Evolutionary conservation across 2,797 vertebrate species (phyloP).

Genomic region (Pipistrellus pygmaeus): DNA sequence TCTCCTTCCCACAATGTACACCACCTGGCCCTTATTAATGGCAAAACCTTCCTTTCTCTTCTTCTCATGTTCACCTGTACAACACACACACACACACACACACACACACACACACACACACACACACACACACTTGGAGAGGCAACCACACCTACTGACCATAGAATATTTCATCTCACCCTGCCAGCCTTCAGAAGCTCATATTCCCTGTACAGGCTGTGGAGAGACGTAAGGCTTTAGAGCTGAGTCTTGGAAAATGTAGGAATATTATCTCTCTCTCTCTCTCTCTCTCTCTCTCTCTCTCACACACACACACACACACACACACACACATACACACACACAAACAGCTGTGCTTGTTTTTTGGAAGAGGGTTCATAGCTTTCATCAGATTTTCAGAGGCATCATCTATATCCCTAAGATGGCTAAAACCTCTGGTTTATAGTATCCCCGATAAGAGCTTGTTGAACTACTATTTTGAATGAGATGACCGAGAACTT

Average conservation of each 20-base stretch:
- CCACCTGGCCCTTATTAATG: not conserved
- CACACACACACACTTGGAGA: not conserved
- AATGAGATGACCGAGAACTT: constrained; percentile 34
- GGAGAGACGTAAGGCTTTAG: not conserved
- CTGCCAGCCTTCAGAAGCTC: not conserved
- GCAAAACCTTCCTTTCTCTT: not conserved
- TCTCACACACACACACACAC: no score
- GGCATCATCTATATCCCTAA: not conserved
- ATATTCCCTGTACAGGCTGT: not conserved
- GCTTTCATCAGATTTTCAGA: not conserved
- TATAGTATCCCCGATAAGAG: not conserved
- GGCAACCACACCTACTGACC: not conserved
- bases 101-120: no score
- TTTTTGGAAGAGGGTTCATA: not conserved
- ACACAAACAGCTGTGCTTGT: not conserved
- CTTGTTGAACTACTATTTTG: not conserved
- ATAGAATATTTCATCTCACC: not conserved
- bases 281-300: no score
- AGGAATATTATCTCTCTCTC: not conserved
- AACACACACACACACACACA: not conserved
- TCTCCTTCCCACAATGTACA: not conserved
- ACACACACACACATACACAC: no score
- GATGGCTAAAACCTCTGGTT: not conserved
- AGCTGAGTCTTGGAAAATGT: not conserved
- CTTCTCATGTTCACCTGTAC: not conserved